Percentiles rank a stretch among this genome's conserved stretches.
These are phyloP conservation scores for Egretta garzetta DNA, from an alignment of 2,113 vertebrate species.

Conservation along the genomic window DNA sequence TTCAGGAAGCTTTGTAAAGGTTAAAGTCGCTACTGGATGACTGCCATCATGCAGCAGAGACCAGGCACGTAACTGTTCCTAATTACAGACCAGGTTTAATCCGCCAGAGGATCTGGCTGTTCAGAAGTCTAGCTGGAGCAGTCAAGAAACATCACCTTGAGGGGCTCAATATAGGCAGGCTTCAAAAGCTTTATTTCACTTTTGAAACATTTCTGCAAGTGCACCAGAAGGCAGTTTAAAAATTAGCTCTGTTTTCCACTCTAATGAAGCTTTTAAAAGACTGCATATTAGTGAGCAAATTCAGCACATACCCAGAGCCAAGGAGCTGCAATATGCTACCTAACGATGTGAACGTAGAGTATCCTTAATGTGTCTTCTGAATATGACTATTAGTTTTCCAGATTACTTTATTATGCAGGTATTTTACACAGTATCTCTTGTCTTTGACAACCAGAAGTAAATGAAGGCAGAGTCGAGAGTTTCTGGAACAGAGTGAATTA, in stretches of 20 bases:
- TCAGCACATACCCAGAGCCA: not conserved
- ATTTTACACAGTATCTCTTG: not conserved
- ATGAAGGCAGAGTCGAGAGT: not conserved
- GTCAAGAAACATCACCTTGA: not conserved
- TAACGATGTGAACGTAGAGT: not conserved
- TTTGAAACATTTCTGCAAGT: not conserved
- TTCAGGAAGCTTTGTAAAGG: not conserved
- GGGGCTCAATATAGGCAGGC: not conserved
- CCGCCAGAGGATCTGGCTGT: slow-evolving; percentile 15
- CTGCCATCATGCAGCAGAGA: not conserved
- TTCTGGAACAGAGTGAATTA: not conserved
- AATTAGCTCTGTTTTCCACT: not conserved
- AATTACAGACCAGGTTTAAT: not conserved
- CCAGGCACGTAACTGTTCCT: not conserved
- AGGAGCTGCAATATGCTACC: not conserved
- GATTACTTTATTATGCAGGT: not conserved
- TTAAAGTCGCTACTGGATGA: not conserved
- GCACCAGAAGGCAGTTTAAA: slow-evolving; percentile 6
- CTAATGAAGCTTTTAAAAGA: slow-evolving; percentile 25
- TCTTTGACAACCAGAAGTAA: not conserved
- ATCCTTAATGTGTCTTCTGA: not conserved
- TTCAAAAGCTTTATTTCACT: slow-evolving; percentile 25
- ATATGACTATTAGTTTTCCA: not conserved
- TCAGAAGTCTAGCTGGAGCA: not conserved
- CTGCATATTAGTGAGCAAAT: not conserved